Base-by-base conservation (phyloP, 2,888 invertebrate genomes). In the Yponomeuta cagnagella region DNA sequence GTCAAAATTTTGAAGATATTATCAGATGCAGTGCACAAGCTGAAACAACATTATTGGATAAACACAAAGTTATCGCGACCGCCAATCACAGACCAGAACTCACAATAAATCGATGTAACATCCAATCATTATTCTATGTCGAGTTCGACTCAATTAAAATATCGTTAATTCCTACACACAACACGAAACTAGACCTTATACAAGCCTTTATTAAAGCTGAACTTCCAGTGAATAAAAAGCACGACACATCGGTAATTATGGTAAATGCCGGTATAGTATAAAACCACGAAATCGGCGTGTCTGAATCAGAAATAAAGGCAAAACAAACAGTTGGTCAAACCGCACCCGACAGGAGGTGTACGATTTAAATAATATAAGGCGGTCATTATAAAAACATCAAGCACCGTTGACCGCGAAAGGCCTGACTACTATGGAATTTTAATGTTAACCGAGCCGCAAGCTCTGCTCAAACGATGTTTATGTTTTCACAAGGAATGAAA, bases 61-160 rank as follows among this genome's bases (percentile, higher is more conserved):
- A 87, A 86, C 82, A 87, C 83, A 87, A 88, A 89, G 85, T 90
- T 91, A 92, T 92, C 91, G 82, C 84, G 79, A 87, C 90, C 90
- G 85, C 92, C 92, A 92, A 92, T 92, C 91, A 91, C 83, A 88
- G 87, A 88, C 87, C 87, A 89, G 91, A 91, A 91, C 86, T 90
- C 86, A 79, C 90, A 91, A 92, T 90, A 91, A 92, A 92, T 92
- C 91, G 90, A 89, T 87, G 90, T 89, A 87, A 87, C 91, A 87
- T 91, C 91, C 91, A 92, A 92, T 91, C 91, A 92, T 92, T 92
- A 92, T 86, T 92, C 90, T 78, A 90, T 85, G 92, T 92, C 92
- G 88, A 88, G 88, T 87, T 90, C 88, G 85, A 90, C 90, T 91
- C 91, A 91, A 92, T 92, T 92, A 92, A 92, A 92, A 92, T 91